A percentile compares a stretch with the other conserved stretches of the same genome.
Conservation (phyloP, 1,140 invertebrate genomes). For the Lordiphosa collinella region DNA sequence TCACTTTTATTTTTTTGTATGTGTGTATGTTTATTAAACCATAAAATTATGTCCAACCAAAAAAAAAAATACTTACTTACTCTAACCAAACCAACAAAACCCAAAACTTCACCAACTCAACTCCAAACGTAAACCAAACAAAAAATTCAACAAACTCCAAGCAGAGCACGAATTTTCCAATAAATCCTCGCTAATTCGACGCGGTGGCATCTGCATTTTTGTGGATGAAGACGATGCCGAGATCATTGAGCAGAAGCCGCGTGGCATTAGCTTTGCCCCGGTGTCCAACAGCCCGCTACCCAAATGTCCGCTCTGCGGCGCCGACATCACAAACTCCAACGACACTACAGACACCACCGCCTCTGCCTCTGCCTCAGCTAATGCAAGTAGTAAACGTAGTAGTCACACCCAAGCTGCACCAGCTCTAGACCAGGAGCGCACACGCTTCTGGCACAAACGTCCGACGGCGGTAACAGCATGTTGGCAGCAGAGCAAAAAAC, state of each 20-base stretch:
- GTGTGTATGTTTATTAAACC: slow-evolving; percentile 55
- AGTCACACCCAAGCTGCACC: slow-evolving; percentile 40
- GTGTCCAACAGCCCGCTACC: slow-evolving; percentile 49
- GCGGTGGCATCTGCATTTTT: slow-evolving; percentile 79
- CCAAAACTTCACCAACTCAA: slow-evolving; percentile 17
- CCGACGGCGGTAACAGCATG: slow-evolving; percentile 55
- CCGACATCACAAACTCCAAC: slow-evolving; percentile 49
- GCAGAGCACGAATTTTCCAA: slow-evolving; percentile 67
- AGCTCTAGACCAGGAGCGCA: slow-evolving; percentile 32
- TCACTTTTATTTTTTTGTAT: slow-evolving; percentile 27
- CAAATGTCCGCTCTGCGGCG: slow-evolving; percentile 71
- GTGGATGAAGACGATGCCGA: slow-evolving; percentile 78
- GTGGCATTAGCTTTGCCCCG: slow-evolving; percentile 59
- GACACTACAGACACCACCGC: slow-evolving; percentile 27
- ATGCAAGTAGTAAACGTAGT: slow-evolving; percentile 68
- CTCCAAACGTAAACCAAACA: slow-evolving; percentile 8
- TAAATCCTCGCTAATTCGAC: slow-evolving; percentile 76
- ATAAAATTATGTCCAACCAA: slow-evolving; percentile 61
- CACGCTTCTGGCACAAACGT: slow-evolving; percentile 71
- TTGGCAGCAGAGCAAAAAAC: slow-evolving; percentile 68
- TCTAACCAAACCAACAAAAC: slow-evolving; percentile 37
- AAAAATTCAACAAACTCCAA: slow-evolving; percentile 29
- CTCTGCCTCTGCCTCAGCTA: slow-evolving; percentile 28
- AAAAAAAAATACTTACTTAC: slow-evolving; percentile 42
- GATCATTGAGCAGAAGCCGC: slow-evolving; percentile 53